Percentiles rank a stretch among this genome's conserved stretches.
Evolutionary conservation across 2,113 vertebrate genomes (phyloP).

Genomic region (Chelonoidis abingdonii): DNA sequence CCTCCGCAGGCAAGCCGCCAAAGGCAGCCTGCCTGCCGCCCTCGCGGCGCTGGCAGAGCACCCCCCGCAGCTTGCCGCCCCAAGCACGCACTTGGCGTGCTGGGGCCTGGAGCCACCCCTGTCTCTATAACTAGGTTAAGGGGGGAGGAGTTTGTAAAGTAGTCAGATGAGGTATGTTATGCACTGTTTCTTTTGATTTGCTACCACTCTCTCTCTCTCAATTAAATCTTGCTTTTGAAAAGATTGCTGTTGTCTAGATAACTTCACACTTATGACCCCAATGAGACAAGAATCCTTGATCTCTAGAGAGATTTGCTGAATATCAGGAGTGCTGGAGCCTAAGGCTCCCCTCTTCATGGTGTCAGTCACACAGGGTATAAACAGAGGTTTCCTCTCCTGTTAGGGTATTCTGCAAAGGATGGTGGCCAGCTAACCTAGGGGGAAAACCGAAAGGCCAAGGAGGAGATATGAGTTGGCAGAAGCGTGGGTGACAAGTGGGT

Average conservation of each 20-base stretch:
- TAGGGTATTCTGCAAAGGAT: background rate
- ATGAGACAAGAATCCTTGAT: background rate
- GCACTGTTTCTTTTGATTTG: background rate
- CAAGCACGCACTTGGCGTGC: no score
- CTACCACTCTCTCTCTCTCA: background rate
- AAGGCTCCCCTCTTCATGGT: background rate
- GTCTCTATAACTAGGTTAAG: background rate
- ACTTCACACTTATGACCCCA: background rate
- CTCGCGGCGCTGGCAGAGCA: no score
- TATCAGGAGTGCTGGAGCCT: background rate
- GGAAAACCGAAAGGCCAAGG: rapidly evolving
- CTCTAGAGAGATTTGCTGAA: background rate
- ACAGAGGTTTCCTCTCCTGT: background rate
- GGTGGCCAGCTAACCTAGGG: background rate
- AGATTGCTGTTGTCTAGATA: background rate
- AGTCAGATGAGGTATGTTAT: background rate
- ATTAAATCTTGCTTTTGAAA: background rate
- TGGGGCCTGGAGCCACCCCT: no score
- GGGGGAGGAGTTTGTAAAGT: background rate
- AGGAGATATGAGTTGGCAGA: background rate
- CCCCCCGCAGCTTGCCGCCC: no score
- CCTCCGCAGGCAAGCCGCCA: no score
- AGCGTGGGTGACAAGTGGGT: background rate
- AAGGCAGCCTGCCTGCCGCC: no score
- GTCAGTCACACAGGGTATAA: no score